Conservation (phyloP, 2,797 vertebrate species). For the Denticeps clupeoides region DNA sequence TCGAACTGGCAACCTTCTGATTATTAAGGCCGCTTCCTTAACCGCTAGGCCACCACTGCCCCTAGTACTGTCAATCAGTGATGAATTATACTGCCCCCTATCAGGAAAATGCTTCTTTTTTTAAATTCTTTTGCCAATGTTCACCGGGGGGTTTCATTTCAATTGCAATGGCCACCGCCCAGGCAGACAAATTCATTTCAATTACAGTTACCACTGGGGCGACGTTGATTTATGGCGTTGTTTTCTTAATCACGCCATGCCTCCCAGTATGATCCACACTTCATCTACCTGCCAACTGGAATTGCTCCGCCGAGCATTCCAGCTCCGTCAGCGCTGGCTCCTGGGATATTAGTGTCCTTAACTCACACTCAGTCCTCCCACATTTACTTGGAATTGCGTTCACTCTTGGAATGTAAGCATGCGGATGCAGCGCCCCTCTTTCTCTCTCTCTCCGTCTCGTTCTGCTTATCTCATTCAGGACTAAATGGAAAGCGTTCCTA, state of each 20-base stretch:
- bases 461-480: neutral
- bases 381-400: slow-evolving; percentile 22
- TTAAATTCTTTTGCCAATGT: slow-evolving; percentile 40
- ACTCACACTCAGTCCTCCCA: slow-evolving; percentile 32
- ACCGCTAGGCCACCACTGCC: no score
- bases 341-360: slow-evolving; percentile 38
- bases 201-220: slow-evolving; percentile 61
- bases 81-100: no score
- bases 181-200: slow-evolving; percentile 60
- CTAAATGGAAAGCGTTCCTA: slow-evolving; percentile 4
- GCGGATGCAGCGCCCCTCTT: slow-evolving; percentile 12
- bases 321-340: slow-evolving; percentile 27
- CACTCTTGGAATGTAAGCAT: slow-evolving; percentile 22
- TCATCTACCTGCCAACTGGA: slow-evolving; percentile 59
- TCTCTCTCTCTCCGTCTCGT: slow-evolving; percentile 7
- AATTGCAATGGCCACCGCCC: slow-evolving; percentile 46
- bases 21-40: no score
- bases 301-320: slow-evolving; percentile 43
- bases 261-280: slow-evolving; percentile 50
- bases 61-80: slow-evolving; percentile 32
- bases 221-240: slow-evolving; percentile 59
- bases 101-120: slow-evolving; percentile 22
- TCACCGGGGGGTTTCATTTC: slow-evolving; percentile 39
- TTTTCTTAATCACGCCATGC: slow-evolving; percentile 58
- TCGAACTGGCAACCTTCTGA: no score